phyloP scores from a whole-genome alignment of 2,888 invertebrate genomes.

The Trachelus iudaicus region DNA sequence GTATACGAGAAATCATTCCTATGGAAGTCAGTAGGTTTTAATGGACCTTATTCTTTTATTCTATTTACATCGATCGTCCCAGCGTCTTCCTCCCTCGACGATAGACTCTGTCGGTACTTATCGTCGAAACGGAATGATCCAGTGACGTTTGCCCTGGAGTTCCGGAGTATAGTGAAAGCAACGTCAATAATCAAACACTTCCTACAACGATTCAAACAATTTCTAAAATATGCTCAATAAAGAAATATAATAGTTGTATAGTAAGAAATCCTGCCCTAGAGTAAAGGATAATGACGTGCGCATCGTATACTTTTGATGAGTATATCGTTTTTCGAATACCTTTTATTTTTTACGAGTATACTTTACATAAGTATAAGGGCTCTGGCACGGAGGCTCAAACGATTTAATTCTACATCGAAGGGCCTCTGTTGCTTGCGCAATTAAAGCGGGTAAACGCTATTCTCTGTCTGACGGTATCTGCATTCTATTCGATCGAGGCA shows the following conservation, averaged over 20 bases:
- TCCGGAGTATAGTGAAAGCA: slow-evolving; percentile 58
- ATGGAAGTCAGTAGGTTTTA: slow-evolving; percentile 29
- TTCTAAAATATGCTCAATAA: slow-evolving; percentile 64
- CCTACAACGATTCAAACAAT: slow-evolving; percentile 62
- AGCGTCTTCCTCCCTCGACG: slow-evolving; percentile 6
- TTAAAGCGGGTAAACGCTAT: slow-evolving; percentile 9
- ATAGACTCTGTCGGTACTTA: background rate
- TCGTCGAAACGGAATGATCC: slow-evolving; percentile 4
- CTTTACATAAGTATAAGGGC: slow-evolving; percentile 39
- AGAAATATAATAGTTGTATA: slow-evolving; percentile 57
- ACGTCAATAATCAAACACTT: slow-evolving; percentile 59
- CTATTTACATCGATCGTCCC: slow-evolving; percentile 1
- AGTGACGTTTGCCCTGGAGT: slow-evolving; percentile 27
- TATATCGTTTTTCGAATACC: slow-evolving; percentile 53
- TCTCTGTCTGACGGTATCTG: slow-evolving; percentile 25
- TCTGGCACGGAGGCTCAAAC: slow-evolving; percentile 28
- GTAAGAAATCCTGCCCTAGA: slow-evolving; percentile 57
- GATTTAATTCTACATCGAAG: slow-evolving; percentile 21
- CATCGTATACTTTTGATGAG: slow-evolving; percentile 49
- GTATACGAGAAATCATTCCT: no score
- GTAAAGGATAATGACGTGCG: slow-evolving; percentile 44
- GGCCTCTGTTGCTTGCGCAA: background rate
- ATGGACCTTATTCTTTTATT: slow-evolving; percentile 7
- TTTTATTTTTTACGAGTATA: slow-evolving; percentile 57
- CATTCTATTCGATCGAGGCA: slow-evolving; percentile 11